phyloP scores from a whole-genome alignment of 2,113 vertebrate species.

The Centropus bengalensis region DNA sequence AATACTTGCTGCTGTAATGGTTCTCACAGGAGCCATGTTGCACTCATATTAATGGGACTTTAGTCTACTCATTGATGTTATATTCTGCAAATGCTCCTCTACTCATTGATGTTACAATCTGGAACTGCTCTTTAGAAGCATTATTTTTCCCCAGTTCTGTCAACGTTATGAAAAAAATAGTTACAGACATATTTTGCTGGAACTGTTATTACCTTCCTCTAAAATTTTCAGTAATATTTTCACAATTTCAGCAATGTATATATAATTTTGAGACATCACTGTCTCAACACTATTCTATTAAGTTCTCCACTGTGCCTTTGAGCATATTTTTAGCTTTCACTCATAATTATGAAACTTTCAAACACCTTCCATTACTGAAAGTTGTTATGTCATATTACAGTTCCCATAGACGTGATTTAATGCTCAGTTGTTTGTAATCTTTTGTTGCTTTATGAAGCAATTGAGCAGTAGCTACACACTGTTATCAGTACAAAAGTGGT shows the following conservation, averaged over 20 bases:
- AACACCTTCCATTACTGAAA: background rate
- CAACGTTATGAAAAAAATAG: background rate
- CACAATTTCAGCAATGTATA: background rate
- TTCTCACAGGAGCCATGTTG: background rate
- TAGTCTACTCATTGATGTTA: background rate
- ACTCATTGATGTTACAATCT: background rate
- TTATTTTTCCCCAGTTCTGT: conserved; percentile 20
- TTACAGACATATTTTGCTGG: background rate
- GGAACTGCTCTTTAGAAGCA: background rate
- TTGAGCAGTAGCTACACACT: background rate
- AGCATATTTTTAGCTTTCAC: background rate
- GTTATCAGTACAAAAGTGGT: background rate
- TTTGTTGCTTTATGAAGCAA: background rate
- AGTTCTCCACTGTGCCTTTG: background rate
- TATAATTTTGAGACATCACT: background rate
- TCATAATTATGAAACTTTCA: background rate
- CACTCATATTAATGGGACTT: background rate
- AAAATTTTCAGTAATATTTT: background rate
- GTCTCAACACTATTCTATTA: background rate
- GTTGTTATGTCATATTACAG: background rate
- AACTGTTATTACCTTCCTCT: background rate
- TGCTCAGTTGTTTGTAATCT: background rate
- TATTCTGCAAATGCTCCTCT: background rate
- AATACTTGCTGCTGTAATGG: background rate
- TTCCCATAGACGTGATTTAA: background rate